phyloP scores from a whole-genome alignment of 2,113 vertebrate genomes.

The Mastomys coucha region DNA sequence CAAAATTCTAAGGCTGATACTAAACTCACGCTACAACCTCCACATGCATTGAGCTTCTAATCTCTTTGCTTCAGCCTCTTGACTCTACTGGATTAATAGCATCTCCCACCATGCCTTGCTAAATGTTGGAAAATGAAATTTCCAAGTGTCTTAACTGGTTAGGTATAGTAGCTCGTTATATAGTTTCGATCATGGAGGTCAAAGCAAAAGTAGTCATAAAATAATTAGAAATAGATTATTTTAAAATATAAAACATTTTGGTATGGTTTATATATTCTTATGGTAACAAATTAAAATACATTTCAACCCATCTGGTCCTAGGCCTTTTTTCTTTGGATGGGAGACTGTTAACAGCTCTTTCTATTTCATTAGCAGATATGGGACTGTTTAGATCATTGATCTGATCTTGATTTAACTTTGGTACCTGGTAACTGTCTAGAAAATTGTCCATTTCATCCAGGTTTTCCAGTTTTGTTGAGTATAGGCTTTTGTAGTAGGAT shows the following conservation, averaged over 20 bases:
- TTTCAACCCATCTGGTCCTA: not conserved
- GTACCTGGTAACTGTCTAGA: too few relatives aligned
- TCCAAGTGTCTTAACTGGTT: not conserved
- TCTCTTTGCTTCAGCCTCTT: not conserved
- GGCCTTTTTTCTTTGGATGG: too few relatives aligned
- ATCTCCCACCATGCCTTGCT: not conserved
- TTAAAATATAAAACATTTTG: not conserved
- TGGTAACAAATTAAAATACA: not conserved
- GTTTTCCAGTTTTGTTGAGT: too few relatives aligned
- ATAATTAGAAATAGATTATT: not conserved
- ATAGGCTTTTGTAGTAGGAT: too few relatives aligned
- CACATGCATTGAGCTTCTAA: not conserved
- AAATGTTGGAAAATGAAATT: not conserved
- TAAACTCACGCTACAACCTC: not conserved
- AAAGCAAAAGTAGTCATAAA: not conserved
- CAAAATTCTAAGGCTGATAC: too few relatives aligned
- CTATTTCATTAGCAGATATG: too few relatives aligned
- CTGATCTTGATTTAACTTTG: too few relatives aligned
- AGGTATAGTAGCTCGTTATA: not conserved
- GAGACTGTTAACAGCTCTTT: too few relatives aligned
- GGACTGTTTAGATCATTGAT: too few relatives aligned
- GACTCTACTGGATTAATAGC: not conserved
- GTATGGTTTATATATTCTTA: not conserved
- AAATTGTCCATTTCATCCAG: too few relatives aligned
- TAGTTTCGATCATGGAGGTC: too few relatives aligned